Percentiles rank a stretch among this genome's conserved stretches.
phyloP scores from a whole-genome alignment of 1,140 invertebrate species.

The Pteromalus puparum region DNA sequence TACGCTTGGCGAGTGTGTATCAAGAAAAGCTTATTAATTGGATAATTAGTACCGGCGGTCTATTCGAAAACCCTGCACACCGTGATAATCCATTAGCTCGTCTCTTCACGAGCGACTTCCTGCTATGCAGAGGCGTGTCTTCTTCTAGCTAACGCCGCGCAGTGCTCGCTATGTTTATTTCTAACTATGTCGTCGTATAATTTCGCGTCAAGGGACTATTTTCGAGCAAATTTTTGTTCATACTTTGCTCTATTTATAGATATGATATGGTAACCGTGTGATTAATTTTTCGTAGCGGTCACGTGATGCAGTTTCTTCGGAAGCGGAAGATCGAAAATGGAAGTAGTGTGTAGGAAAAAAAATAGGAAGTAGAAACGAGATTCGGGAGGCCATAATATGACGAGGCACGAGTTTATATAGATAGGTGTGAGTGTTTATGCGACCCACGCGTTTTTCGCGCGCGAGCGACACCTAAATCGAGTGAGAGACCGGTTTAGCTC shows the following conservation, averaged over 20 bases:
- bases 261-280: too few relatives aligned
- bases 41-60: slow-evolving; percentile 25
- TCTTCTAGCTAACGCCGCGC: too few relatives aligned
- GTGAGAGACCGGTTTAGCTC: slow-evolving; percentile 17
- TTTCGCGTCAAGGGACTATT: not conserved
- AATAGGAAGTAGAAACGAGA: not conserved
- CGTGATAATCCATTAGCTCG: slow-evolving; percentile 29
- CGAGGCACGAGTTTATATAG: not conserved
- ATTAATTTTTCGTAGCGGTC: not conserved
- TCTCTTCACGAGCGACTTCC: slow-evolving; percentile 26
- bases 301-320: not conserved
- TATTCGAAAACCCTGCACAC: not conserved
- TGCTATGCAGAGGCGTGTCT: too few relatives aligned
- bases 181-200: slow-evolving; percentile 20
- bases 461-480: not conserved
- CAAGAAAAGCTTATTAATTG: slow-evolving; percentile 43
- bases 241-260: too few relatives aligned
- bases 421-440: slow-evolving; percentile 12
- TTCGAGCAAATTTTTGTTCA: too few relatives aligned
- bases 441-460: not conserved
- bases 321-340: slow-evolving; percentile 9
- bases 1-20: slow-evolving; percentile 13
- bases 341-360: not conserved
- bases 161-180: slow-evolving; percentile 31
- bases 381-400: not conserved